Conservation (phyloP, 2,797 vertebrate genomes). For the Aphelocoma californica region DNA sequence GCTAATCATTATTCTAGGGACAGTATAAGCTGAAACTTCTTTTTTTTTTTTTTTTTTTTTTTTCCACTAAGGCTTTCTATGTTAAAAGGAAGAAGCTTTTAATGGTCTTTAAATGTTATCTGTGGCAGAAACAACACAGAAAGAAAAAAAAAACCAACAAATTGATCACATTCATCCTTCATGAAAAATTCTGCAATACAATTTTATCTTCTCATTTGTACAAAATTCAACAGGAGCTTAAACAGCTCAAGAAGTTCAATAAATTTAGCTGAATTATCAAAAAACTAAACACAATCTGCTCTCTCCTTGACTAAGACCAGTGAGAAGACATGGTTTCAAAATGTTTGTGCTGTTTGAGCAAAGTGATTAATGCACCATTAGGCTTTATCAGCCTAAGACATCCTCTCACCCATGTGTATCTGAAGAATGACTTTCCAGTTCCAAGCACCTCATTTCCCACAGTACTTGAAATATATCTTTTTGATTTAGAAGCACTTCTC, state of each 20-base stretch:
- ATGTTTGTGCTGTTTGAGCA: background rate
- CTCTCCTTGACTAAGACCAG: background rate
- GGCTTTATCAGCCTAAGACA: background rate
- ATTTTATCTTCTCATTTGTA: background rate
- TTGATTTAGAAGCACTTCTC: constrained; percentile 20
- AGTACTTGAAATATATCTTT: background rate
- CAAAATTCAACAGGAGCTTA: background rate
- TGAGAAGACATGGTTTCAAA: background rate
- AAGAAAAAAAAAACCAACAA: background rate
- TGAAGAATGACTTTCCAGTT: constrained; percentile 14
- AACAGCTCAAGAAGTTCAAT: background rate
- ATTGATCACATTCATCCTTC: background rate
- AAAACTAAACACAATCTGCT: background rate
- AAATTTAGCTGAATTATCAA: background rate
- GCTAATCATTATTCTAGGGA: background rate
- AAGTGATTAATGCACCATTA: background rate
- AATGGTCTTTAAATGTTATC: background rate
- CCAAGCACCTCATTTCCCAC: constrained; percentile 5
- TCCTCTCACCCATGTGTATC: background rate
- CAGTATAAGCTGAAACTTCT: constrained; percentile 26
- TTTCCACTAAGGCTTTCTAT: background rate
- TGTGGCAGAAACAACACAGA: background rate
- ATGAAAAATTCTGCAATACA: background rate
- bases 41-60: constrained; percentile 22
- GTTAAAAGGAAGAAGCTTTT: background rate